Base-by-base conservation (phyloP, 2,113 vertebrate genomes). In the Colinus virginianus region DNA sequence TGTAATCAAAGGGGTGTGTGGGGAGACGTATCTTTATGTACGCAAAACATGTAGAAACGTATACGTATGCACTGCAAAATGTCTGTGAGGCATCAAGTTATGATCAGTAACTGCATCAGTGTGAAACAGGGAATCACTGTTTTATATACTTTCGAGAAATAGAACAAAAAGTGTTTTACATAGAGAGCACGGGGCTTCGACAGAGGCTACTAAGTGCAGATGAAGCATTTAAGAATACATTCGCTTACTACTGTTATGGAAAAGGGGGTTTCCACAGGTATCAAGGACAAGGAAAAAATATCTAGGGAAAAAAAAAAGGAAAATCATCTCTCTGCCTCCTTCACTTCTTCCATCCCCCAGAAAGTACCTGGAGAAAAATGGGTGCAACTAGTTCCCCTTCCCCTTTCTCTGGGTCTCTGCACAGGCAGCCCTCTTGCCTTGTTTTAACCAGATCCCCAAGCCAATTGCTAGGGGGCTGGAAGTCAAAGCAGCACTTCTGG, bases 101-200 rank as follows among this genome's bases (percentile, higher is more conserved):
- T 6, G 22, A 20, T 61, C 40, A 56, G 43, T 13, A 70, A 71
- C 56, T 34, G 6, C 48, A 26, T 51, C 53, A 34, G 75, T 7
- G 15, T 20, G 21, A 78, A 81, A 78, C 6, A n/a, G 19, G 7
- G 11, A 90, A 71, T 32, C 19, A 23, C 5, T 1, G 1, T 5
- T 38, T 34, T 36, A 25, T 6, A 2, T 42, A 21, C 42, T 87
- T 94, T 42, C 63, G 46, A 49, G 56, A 67, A 48, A 66, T 30
- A 9, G 0, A 63, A 85, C 7, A 43, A 53, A 40, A 56, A 4
- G 6, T 11, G 15, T 51, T 42, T 77, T 63, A 9, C 59, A 26
- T 43, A 56, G 19, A 21, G 1, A 13, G 0, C 6, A 3, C 0
- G 4, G 1, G 2, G 26, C 13, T 71, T 67, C 43, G 5, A 20